Base-by-base conservation (phyloP, 2,797 vertebrate species). In the Pampus argenteus region DNA sequence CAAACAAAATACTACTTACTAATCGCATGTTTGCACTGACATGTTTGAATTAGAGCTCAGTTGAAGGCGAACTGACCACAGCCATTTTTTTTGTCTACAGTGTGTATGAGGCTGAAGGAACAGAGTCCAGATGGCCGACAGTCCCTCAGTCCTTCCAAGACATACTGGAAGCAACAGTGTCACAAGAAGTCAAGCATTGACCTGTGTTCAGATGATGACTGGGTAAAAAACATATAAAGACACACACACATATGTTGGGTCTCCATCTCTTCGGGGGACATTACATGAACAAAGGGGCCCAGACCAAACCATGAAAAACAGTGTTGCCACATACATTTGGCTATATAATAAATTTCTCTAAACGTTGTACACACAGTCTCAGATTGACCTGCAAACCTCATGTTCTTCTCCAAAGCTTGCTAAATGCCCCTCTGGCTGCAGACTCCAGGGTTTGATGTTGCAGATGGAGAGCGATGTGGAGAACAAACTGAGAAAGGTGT, bases 401-500 rank as follows among this genome's bases (percentile, higher is more conserved):
- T 17, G 25, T 45, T 47, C 10, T 62, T 22, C 36, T 51, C 50
- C 40, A 3, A 57, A 94, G 93, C 81, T 34, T 1, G 76, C 55
- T 2, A 92, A 79, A 65, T 95, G 94, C 50, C 93, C 93, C 0
- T 94, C 93, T 0, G 91, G 93, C 36, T 95, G 93, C 85, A 85
- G 87, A 10, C 64, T 95, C n/a, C 86, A 90, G 55, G 92, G 90
- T 23, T 4, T 88, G 56, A 84, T 95, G n/a, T 69, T 48, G 1
- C 51, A 86, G 26, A n/a, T 29, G 34, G 88, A 91, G 47, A 34
- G 3, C 0, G 36, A 82, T 0, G 38, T 86, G 57, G 60, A 52
- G 9, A 57, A 40, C 5, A 90, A 75, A 26, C 62, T 94, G 45
- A 15, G 29, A 26, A 58, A 15, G 4, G 59, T 91, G 17, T 95